Evolutionary conservation across 2,113 vertebrate species (phyloP), one percentile per base, ranked within the genome.

Genomic region (Onychostoma macrolepis): DNA sequence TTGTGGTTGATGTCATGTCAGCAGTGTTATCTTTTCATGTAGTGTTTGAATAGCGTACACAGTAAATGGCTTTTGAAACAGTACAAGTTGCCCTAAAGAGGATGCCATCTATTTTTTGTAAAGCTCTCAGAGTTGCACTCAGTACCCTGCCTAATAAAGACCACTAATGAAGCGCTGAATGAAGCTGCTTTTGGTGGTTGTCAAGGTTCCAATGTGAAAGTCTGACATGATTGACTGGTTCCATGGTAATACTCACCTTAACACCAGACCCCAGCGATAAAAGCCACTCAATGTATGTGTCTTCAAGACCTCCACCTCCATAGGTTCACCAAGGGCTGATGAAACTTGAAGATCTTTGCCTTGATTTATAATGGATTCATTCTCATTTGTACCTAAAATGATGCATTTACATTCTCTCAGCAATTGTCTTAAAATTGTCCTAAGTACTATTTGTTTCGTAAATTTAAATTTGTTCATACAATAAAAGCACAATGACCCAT

Each of bases 101-200:
- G 24, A 75, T 75, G 38, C 4, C 36, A 72, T 38, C 33, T 38
- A 3, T 26, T 43, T 26, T 72, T n/a, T 75, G 21, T 26, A 26
- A 75, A 45, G 24, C 72, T 75, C 41, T 76, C 10, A 75, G 72
- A 76, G 72, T 76, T 45, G 26, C 26, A 30, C n/a, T 65, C n/a
- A 28, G n/a, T 65, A 28, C n/a, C 61, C 4, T 67, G 11, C 63
- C 13, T 67, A 56, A 38, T 45, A n/a, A 74, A 81, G 36, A 43
- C 81, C 41, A 89, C 85, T 50, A 48, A 48, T 45, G 83, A 21
- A 84, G 80, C 41, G 56, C 50, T 67, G 50, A 67, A 67, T 17
- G 28, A 79, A 86, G 85, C 15, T 88, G 85, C 36, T 89, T 65
- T n/a, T 86, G 30, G 7, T 84, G 63, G 38, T 43, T 79, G 74